These are phyloP conservation scores for Drepana falcataria DNA, from an alignment of 2,888 invertebrate species.

Conservation along the genomic window DNA sequence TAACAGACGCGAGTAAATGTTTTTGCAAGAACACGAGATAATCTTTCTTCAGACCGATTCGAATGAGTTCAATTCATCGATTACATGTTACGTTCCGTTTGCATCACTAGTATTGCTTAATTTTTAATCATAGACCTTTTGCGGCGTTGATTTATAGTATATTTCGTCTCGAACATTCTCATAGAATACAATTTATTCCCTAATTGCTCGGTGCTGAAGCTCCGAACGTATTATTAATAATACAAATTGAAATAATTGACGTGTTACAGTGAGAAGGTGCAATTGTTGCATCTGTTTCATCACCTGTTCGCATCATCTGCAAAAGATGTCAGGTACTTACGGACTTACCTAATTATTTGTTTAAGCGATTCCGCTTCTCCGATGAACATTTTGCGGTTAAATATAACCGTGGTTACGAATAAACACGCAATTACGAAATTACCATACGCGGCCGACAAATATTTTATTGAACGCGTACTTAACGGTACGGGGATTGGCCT, in stretches of 20 bases:
- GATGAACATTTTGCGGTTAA: constrained; percentile 33
- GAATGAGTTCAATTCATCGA: constrained; percentile 27
- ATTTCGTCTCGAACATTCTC: constrained; percentile 17
- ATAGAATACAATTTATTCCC: constrained; percentile 6
- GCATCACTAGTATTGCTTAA: constrained; percentile 34
- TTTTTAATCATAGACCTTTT: constrained; percentile 28
- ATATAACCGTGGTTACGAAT: constrained; percentile 45
- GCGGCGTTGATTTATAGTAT: constrained; percentile 28
- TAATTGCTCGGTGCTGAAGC: constrained; percentile 19
- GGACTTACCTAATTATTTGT: constrained; percentile 36
- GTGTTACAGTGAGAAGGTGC: constrained; percentile 10
- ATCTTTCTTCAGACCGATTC: constrained; percentile 21
- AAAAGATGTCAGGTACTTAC: constrained; percentile 9
- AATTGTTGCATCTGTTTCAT: constrained; percentile 13
- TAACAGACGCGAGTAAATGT: too few species aligned
- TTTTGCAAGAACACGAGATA: constrained; percentile 1
- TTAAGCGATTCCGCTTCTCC: constrained; percentile 34
- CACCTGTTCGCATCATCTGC: constrained; percentile 16
- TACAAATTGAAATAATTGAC: constrained; percentile 23
- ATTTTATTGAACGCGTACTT: constrained; percentile 54
- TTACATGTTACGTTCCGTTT: constrained; percentile 28
- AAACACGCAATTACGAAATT: constrained; percentile 63
- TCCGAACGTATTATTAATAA: constrained; percentile 24
- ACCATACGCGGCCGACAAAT: constrained; percentile 50
- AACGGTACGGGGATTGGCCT: constrained; percentile 47